phyloP scores from a whole-genome alignment of 1,140 invertebrate species.

The Euschistus heros region DNA sequence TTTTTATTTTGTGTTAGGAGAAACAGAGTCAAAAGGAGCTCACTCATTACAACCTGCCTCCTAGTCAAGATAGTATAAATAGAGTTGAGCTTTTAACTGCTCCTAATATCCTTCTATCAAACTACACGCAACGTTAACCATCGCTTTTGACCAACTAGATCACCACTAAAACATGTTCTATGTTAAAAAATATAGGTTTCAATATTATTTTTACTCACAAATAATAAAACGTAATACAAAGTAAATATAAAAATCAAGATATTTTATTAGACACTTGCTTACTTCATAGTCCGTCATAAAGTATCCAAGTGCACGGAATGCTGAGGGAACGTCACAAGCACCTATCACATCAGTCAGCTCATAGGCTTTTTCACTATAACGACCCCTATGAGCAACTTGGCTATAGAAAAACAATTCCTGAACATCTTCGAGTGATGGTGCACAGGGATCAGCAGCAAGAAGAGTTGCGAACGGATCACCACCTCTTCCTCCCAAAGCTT shows the following conservation, averaged over 20 bases:
- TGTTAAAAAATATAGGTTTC: no score
- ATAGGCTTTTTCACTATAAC: neutral
- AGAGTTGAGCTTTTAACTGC: no score
- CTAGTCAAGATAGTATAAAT: neutral
- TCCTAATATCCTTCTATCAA: no score
- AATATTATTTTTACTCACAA: no score
- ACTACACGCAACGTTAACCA: neutral
- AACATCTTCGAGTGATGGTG: neutral
- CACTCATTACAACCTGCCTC: no score
- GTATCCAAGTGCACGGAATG: neutral
- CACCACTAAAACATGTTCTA: neutral
- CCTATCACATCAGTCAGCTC: no score
- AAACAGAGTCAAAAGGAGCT: no score
- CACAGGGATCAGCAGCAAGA: neutral
- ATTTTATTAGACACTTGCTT: neutral
- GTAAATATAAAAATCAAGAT: neutral
- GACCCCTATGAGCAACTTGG: neutral
- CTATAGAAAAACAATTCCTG: neutral
- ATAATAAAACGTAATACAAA: neutral
- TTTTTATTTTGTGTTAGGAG: no score
- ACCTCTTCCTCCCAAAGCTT: constrained; percentile 1
- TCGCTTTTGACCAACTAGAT: neutral
- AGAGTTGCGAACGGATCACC: neutral
- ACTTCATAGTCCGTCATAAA: neutral
- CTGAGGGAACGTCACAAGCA: neutral